Conservation (phyloP, 1,140 invertebrate genomes). For the Chionoecetes opilio region DNA sequence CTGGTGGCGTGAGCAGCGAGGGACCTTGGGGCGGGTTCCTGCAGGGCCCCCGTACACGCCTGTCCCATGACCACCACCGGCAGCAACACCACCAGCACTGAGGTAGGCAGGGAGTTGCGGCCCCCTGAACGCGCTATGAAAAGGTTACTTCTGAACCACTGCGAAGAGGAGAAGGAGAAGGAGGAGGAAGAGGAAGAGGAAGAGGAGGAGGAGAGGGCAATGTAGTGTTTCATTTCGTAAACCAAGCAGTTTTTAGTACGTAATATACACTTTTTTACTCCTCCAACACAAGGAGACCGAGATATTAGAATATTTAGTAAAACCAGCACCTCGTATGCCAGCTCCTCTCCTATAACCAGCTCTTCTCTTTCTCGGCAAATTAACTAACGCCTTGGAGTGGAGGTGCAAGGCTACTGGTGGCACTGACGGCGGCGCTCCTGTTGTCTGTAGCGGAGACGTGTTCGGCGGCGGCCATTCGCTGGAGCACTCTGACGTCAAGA, state of each 20-base stretch:
- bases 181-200: no score
- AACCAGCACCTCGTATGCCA: no score
- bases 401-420: background rate
- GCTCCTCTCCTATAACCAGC: no score
- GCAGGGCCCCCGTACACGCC: background rate
- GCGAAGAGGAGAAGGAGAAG: background rate
- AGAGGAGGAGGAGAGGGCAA: background rate
- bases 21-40: background rate
- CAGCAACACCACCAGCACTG: background rate
- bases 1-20: no score
- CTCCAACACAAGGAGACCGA: background rate
- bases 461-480: background rate
- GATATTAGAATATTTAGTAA: background rate
- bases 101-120: background rate
- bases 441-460: background rate
- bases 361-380: background rate
- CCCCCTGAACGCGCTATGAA: background rate
- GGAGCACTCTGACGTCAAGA: background rate
- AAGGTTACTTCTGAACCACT: background rate
- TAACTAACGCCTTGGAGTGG: background rate
- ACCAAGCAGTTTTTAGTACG: background rate
- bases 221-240: background rate
- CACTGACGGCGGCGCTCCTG: background rate
- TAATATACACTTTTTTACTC: background rate
- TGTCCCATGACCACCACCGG: background rate